Conservation (phyloP, 2,797 vertebrate genomes). For the Notoglanidium macrostoma region DNA sequence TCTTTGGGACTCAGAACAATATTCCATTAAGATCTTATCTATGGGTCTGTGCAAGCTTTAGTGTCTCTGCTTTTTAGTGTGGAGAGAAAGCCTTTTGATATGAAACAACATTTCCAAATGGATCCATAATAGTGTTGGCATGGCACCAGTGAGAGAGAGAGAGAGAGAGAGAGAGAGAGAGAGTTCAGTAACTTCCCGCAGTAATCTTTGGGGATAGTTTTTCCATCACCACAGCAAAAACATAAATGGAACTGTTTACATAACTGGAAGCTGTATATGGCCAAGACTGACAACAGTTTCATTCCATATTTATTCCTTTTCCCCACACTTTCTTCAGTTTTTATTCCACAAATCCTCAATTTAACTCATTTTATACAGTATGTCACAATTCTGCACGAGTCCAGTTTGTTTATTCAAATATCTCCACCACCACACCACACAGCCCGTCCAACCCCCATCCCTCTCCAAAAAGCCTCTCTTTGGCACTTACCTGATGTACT, state of each 20-base stretch:
- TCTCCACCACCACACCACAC: not conserved
- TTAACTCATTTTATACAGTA: not conserved
- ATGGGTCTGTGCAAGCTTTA: not conserved
- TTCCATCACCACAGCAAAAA: slow-evolving; percentile 38
- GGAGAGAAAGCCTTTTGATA: not conserved
- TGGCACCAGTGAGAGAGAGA: not conserved
- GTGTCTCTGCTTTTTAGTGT: slow-evolving; percentile 9
- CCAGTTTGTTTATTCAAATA: not conserved
- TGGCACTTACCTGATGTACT: slow-evolving; percentile 41
- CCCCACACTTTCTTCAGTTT: not conserved
- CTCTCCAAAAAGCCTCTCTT: not conserved
- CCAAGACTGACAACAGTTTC: not conserved
- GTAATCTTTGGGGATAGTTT: slow-evolving; percentile 25
- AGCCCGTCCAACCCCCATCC: not conserved
- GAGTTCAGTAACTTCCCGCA: not conserved
- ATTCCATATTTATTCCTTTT: not conserved
- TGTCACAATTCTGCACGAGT: not conserved
- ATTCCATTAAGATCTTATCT: not conserved
- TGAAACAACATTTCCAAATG: slow-evolving; percentile 20
- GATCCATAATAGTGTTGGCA: slow-evolving; percentile 5
- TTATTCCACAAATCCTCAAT: not conserved
- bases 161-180: not conserved
- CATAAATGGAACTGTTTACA: slow-evolving; percentile 11
- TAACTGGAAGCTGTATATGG: not conserved
- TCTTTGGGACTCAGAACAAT: not conserved